phyloP scores from a whole-genome alignment of 2,888 invertebrate species.

The Acrobeloides nanus region DNA sequence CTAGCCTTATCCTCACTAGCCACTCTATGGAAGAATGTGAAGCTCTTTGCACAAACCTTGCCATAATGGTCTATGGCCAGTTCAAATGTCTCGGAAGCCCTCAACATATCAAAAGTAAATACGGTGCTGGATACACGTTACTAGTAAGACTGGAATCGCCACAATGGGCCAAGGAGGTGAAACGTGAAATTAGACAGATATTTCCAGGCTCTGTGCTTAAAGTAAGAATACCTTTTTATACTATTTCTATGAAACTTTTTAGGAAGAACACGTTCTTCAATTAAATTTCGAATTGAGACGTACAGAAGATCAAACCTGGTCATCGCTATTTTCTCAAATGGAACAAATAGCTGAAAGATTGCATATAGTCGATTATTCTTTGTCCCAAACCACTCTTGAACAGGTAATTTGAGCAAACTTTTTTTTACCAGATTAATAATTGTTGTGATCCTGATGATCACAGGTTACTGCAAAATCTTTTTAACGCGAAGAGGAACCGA shows the following conservation, averaged over 20 bases:
- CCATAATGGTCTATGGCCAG: slow-evolving; percentile 69
- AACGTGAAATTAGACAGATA: no score
- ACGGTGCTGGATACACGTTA: slow-evolving; percentile 28
- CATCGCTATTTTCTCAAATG: slow-evolving; percentile 56
- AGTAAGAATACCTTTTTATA: no score
- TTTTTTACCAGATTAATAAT: no score
- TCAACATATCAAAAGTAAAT: slow-evolving; percentile 65
- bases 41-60: slow-evolving; percentile 69
- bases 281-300: slow-evolving; percentile 56
- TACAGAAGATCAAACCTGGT: slow-evolving; percentile 53
- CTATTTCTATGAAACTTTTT: slow-evolving; percentile 11
- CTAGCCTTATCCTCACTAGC: slow-evolving; percentile 65
- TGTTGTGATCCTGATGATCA: no score
- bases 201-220: no score
- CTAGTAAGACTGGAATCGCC: slow-evolving; percentile 16
- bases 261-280: slow-evolving; percentile 54
- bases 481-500: no score
- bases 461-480: no score
- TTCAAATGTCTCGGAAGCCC: slow-evolving; percentile 69
- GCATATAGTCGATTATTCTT: slow-evolving; percentile 65
- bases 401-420: slow-evolving; percentile 56
- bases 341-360: slow-evolving; percentile 56
- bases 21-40: slow-evolving; percentile 84
- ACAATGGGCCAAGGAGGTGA: slow-evolving; percentile 8
- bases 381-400: slow-evolving; percentile 73